Evolutionary conservation across 2,797 vertebrate genomes (phyloP), one percentile per base, ranked within the genome.

Genomic region (Discoglossus pictus): DNA sequence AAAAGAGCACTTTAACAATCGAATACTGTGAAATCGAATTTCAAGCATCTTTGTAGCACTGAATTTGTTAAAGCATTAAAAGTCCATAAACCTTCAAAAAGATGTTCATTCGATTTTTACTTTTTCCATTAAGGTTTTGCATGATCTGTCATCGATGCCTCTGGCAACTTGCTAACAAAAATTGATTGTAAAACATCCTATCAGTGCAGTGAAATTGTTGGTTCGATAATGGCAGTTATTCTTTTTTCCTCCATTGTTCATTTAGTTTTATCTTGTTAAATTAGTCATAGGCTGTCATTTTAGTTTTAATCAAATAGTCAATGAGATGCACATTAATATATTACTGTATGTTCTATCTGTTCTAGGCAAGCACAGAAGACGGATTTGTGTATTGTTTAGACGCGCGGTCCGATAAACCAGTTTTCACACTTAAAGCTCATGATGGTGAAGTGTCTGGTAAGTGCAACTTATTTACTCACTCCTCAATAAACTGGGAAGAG

Each of bases 381-480:
- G 97, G 97, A 40, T 99, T 99, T 76, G 89, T 99, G 31, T 98
- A 99, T 82, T 94, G 94, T 63, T 82, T 99, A 77, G 97, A 99
- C 44, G 97, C 96, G 13, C 94, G 97, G 3, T 90, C 94, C 2
- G 94, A 99, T 76, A 98, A 98, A 79, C 92, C 96, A 0, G 65
- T 98, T 50, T 99, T 99, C 66, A 98, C 96, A 0, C 83, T 99
- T 40, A 93, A 87, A 68, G 97, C 96, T 31, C 97, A 99, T 0
- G 89, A 98, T 5, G 93, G 84, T 68, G 96, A 99, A 78, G 93
- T 98, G 44, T 96, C 97, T 69, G 97, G 97, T 98, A 73, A 77
- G 80, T 11, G 36, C 20, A 31, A 4, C 8, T 31, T 31, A 8
- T 31, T 31, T 4, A 31, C 4, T 31, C n/a, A n/a, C n/a, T n/a